Evolutionary conservation across 2,888 invertebrate species (phyloP).

Genomic region (Stictocephala bisonia): DNA sequence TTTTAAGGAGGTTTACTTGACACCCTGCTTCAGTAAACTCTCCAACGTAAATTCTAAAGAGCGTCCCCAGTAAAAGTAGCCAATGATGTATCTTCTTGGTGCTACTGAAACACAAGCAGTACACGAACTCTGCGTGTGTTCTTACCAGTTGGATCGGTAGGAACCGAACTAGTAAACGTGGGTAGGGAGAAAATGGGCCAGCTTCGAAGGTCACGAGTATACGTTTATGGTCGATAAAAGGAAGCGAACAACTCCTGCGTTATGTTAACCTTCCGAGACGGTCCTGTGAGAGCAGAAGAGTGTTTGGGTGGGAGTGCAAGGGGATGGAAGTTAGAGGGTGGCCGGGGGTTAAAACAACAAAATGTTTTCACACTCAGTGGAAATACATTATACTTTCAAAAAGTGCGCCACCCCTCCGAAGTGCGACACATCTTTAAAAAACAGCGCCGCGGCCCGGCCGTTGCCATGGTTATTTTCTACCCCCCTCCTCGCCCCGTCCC

Average conservation of each 20-base stretch:
- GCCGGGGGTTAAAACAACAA: conserved; percentile 48
- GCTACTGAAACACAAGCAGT: too few relatives aligned
- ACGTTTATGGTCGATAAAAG: conserved; percentile 18
- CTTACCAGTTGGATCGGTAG: too few relatives aligned
- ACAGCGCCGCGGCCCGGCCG: conserved; percentile 47
- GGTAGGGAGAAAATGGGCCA: too few relatives aligned
- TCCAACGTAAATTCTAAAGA: too few relatives aligned
- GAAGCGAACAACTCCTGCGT: conserved; percentile 2
- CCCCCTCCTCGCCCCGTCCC: conserved; percentile 50
- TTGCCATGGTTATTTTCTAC: conserved; percentile 49
- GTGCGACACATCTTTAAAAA: conserved; percentile 49
- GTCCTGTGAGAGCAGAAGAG: neutral
- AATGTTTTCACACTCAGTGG: conserved; percentile 51
- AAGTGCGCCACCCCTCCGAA: conserved; percentile 43
- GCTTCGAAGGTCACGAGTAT: neutral
- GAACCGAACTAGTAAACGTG: too few relatives aligned
- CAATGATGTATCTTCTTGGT: too few relatives aligned
- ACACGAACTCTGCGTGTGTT: too few relatives aligned
- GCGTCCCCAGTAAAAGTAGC: too few relatives aligned
- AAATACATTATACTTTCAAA: conserved; percentile 52
- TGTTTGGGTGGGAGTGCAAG: neutral
- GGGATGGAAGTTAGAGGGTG: neutral
- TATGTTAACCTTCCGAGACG: neutral
- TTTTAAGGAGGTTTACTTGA: too few relatives aligned
- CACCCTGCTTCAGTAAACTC: too few relatives aligned